Conservation (phyloP, 2,797 vertebrate species). For the Salarias fasciatus region DNA sequence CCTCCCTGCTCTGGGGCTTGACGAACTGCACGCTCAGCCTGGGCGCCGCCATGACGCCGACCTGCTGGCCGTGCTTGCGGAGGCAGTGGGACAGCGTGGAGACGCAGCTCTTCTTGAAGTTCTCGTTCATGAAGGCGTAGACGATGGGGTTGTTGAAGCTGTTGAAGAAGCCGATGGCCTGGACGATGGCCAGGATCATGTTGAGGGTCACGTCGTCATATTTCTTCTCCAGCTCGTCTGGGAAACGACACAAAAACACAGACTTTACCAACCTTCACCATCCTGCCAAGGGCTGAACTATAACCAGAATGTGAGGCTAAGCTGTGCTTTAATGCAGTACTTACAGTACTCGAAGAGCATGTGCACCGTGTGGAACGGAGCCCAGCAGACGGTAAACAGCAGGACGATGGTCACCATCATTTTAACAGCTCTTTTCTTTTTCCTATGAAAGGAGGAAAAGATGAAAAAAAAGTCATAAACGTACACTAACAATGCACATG, state of each 20-base stretch:
- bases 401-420: conserved; percentile 89
- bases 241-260: neutral
- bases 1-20: conserved; percentile 75
- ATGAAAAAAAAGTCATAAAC: neutral
- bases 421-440: conserved; percentile 88
- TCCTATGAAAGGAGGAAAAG: conserved; percentile 67
- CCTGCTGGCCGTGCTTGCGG: conserved; percentile 55
- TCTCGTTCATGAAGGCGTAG: conserved; percentile 89
- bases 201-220: conserved; percentile 83
- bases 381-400: conserved; percentile 89
- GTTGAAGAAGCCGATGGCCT: conserved; percentile 89
- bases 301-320: too few species aligned
- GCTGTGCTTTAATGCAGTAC: conserved; percentile 34
- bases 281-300: too few species aligned
- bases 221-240: conserved; percentile 85
- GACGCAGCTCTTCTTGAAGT: conserved; percentile 87
- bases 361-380: conserved; percentile 88
- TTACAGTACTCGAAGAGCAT: conserved; percentile 89
- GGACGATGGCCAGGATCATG: conserved; percentile 85
- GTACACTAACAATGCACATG: neutral
- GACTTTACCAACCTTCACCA: neutral
- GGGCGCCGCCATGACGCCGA: conserved; percentile 36
- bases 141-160: conserved; percentile 89
- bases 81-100: conserved; percentile 79
- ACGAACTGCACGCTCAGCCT: conserved; percentile 75